phyloP scores from a whole-genome alignment of 2,797 vertebrate species.

The Parambassis ranga region DNA sequence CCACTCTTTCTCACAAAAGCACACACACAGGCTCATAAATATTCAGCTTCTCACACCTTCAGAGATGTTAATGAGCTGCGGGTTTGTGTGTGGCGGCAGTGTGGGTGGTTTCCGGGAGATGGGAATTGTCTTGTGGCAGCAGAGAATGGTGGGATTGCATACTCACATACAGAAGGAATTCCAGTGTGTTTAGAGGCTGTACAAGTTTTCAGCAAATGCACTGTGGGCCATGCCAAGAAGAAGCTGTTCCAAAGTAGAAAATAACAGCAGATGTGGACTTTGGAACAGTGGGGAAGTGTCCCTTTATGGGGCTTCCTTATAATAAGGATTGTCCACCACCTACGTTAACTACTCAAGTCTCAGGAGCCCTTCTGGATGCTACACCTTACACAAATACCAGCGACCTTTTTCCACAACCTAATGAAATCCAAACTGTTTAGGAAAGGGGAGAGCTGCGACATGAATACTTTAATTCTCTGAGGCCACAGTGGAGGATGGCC shows the following conservation, averaged over 20 bases:
- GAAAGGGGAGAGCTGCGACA: background rate
- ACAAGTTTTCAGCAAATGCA: background rate
- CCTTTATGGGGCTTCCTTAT: background rate
- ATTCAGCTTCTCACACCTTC: conserved; percentile 18
- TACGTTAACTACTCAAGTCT: background rate
- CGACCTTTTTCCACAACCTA: conserved; percentile 36
- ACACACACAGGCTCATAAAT: conserved; percentile 21
- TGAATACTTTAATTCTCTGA: conserved; percentile 26
- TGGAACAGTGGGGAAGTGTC: background rate
- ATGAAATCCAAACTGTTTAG: conserved; percentile 27
- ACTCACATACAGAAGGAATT: background rate
- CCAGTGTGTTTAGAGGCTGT: background rate
- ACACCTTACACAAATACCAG: conserved; percentile 6
- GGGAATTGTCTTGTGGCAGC: conserved; percentile 15
- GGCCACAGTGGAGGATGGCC: background rate
- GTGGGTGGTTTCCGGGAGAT: conserved; percentile 2
- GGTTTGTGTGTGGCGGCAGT: conserved; percentile 1
- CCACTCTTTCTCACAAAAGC: background rate
- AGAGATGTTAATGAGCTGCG: conserved; percentile 37
- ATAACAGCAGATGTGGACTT: background rate
- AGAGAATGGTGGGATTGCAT: background rate
- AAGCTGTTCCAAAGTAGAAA: background rate
- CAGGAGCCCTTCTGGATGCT: background rate
- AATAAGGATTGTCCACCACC: background rate
- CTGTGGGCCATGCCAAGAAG: background rate